Base-by-base conservation (phyloP, 2,888 invertebrate species). In the Cordilura impudica region DNA sequence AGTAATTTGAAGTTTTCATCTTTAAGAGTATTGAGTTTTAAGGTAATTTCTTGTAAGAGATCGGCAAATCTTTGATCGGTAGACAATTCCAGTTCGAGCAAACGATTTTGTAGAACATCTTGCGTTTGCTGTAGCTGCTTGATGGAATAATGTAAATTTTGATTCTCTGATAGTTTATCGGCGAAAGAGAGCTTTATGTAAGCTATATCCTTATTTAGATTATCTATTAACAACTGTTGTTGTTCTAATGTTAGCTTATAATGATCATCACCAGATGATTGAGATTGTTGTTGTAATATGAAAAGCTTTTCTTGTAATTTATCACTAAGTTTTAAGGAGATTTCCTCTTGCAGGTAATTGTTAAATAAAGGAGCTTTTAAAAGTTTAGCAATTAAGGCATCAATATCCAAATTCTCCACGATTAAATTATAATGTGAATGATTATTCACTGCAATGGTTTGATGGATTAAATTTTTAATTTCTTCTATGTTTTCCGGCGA, bases 101-200 rank as follows among this genome's bases (percentile, higher is more conserved):
- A 82, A n/a, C 86, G 87, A 26, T 84, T 76, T 35, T 86, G 16
- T 35, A 89, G 47, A 75, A 86, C 84, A 69, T 87, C 85, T 66
- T 89, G 89, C 0, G 82, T 82, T 2, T 84, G 77, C 49, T 86
- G 86, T 16, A 89, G 66, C 2, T 81, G 83, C 54, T 85, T 85
- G 1, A 89, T 85, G 1, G 88, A 88, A 53, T 84, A 84, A 47
- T 89, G 86, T 4, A 89, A 78, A 74, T 86, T 84, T 2, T 86
- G 84, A 75, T 89, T 87, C 74, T 88, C 88, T 0, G 90, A 90
- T 78, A 91, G 91, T 63, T 92, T 88, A 65, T 91, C 91, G 0
- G 90, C 88, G 5, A 93, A 87, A 78, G 92, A 91, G 7, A 91
- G 87, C 83, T 92, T 92, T 73, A 94, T 91, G 73, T 89, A 90